These are phyloP conservation scores for Rhinogobius similis DNA, from an alignment of 2,113 vertebrate genomes.

Conservation along the genomic window DNA sequence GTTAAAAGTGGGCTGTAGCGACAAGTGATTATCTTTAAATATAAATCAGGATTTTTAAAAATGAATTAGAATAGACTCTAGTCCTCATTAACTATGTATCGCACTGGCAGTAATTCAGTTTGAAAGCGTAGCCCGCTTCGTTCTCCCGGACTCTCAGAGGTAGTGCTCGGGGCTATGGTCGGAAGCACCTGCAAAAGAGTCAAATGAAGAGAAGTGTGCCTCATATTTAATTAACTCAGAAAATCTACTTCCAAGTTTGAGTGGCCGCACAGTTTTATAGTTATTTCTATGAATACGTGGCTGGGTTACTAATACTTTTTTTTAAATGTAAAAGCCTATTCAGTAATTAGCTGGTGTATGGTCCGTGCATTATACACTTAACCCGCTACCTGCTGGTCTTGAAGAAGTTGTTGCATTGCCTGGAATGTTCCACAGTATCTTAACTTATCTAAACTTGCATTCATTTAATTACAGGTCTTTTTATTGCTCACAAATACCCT, in stretches of 20 bases:
- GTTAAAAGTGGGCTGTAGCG: background rate
- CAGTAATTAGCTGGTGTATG: too few relatives aligned
- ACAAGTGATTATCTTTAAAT: constrained; percentile 1
- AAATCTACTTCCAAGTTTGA: background rate
- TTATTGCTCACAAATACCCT: too few relatives aligned
- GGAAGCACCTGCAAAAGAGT: constrained; percentile 1
- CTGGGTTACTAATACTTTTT: too few relatives aligned
- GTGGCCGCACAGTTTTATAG: background rate
- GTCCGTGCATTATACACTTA: too few relatives aligned
- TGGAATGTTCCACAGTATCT: too few relatives aligned
- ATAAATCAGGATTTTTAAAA: background rate
- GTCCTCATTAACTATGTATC: constrained; percentile 1
- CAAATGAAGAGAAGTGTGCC: background rate
- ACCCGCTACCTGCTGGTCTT: too few relatives aligned
- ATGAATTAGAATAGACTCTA: background rate
- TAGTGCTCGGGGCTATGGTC: background rate
- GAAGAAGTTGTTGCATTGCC: too few relatives aligned
- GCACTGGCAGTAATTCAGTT: background rate
- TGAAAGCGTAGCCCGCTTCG: background rate
- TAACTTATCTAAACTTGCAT: too few relatives aligned
- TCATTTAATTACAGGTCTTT: too few relatives aligned
- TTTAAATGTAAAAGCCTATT: too few relatives aligned
- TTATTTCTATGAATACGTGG: background rate
- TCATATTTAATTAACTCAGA: constrained; percentile 3
- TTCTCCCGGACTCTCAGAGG: background rate